Conservation (phyloP, 1,140 invertebrate genomes). For the Micrasema longulum region DNA sequence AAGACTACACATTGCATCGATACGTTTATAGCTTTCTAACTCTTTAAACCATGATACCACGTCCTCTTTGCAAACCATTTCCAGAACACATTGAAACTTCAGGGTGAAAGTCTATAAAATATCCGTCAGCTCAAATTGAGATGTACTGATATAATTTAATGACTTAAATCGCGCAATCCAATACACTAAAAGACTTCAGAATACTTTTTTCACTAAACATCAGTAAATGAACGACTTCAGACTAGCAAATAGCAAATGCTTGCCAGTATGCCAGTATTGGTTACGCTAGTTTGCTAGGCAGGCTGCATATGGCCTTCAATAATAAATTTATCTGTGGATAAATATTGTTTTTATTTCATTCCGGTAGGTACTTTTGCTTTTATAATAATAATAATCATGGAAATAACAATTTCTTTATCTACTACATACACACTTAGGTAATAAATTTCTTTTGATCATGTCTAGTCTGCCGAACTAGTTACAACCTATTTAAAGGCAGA, state of each 20-base stretch:
- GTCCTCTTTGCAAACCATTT: conserved; percentile 95
- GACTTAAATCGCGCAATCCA: conserved; percentile 20
- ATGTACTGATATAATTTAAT: conserved; percentile 33
- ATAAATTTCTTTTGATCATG: too few relatives aligned
- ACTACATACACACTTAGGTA: too few relatives aligned
- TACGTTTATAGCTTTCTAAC: conserved; percentile 92
- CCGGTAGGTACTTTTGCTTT: too few relatives aligned
- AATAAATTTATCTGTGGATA: conserved; percentile 21
- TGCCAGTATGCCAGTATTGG: conserved; percentile 37
- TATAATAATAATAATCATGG: too few relatives aligned
- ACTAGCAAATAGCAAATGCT: conserved; percentile 35
- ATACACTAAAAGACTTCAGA: conserved; percentile 31
- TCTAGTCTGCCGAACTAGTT: too few relatives aligned
- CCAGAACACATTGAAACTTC: conserved; percentile 54
- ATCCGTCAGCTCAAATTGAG: conserved; percentile 43
- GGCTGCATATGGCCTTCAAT: conserved; percentile 47
- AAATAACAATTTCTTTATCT: too few relatives aligned
- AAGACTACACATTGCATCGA: conserved; percentile 94
- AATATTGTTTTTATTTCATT: too few relatives aligned
- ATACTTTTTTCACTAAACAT: conserved; percentile 45
- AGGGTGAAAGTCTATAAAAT: conserved; percentile 50
- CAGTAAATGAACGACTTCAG: conserved; percentile 44
- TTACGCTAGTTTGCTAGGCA: conserved; percentile 48
- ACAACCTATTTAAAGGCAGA: too few relatives aligned
- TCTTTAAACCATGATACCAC: conserved; percentile 93